Evolutionary conservation across 92 coral and sea anemone genomes (phyloP).

Genomic region (Epizoanthus stellaris): DNA sequence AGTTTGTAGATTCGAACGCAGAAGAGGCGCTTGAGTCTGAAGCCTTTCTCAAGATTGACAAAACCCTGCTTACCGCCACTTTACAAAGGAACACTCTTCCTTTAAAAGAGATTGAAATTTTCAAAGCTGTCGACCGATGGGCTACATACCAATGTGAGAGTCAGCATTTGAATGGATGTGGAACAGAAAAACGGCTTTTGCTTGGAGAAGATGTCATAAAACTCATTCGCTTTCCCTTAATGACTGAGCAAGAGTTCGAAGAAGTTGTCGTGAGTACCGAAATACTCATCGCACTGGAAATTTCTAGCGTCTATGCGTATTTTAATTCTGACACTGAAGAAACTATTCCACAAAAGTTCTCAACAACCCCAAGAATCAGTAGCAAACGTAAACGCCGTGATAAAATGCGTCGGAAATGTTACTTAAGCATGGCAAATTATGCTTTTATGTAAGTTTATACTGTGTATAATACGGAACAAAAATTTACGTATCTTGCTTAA

Average conservation of each 20-base stretch:
- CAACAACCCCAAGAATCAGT: not conserved
- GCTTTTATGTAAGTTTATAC: too few species aligned
- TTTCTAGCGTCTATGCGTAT: too few species aligned
- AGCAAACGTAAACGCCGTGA: too few species aligned
- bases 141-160: not conserved
- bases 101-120: conserved; percentile 35
- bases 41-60: conserved; percentile 22
- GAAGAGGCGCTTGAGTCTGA: conserved; percentile 20
- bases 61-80: not conserved
- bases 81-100: conserved; percentile 37
- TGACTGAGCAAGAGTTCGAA: not conserved
- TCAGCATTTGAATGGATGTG: not conserved
- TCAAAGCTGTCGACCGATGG: conserved; percentile 33
- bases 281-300: too few species aligned
- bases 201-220: not conserved
- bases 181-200: not conserved
- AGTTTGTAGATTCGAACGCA: conserved; percentile 28
- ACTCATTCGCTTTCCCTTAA: not conserved
- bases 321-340: too few species aligned
- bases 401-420: too few species aligned
- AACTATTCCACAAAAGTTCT: too few species aligned
- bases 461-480: not conserved
- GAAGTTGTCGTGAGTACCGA: too few species aligned
- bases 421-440: too few species aligned
- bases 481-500: not conserved